A percentile compares a stretch with the other conserved stretches of the same genome.
Evolutionary conservation across 2,797 vertebrate species (phyloP).

Genomic region (Hapalemur alaotrensis): DNA sequence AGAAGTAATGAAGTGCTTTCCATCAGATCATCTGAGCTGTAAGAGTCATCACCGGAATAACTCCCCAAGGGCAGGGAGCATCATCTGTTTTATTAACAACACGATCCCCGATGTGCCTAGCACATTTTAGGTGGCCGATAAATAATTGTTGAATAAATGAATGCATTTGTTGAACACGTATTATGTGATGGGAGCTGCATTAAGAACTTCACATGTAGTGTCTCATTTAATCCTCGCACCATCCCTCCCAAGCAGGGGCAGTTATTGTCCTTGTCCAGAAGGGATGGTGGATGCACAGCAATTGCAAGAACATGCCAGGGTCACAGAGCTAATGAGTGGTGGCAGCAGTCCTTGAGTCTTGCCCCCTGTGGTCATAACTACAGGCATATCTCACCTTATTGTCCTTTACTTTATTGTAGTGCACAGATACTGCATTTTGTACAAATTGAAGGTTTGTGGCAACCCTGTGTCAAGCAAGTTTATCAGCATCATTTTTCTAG

Average conservation of each 20-base stretch:
- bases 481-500: background rate
- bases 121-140: background rate
- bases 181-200: background rate
- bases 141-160: background rate
- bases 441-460: background rate
- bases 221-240: background rate
- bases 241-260: background rate
- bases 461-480: background rate
- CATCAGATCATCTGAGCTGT: accelerated
- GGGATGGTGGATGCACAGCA: background rate
- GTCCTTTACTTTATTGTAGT: background rate
- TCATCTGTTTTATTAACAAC: accelerated
- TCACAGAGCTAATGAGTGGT: background rate
- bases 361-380: background rate
- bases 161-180: background rate
- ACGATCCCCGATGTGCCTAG: no score
- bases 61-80: no score
- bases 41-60: background rate
- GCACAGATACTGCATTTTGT: background rate
- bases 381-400: background rate
- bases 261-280: background rate
- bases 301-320: background rate
- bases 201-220: background rate
- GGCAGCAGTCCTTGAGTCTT: accelerated
- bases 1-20: background rate